These are phyloP conservation scores for Apis cerana DNA, from an alignment of 1,140 invertebrate genomes.

Conservation along the genomic window DNA sequence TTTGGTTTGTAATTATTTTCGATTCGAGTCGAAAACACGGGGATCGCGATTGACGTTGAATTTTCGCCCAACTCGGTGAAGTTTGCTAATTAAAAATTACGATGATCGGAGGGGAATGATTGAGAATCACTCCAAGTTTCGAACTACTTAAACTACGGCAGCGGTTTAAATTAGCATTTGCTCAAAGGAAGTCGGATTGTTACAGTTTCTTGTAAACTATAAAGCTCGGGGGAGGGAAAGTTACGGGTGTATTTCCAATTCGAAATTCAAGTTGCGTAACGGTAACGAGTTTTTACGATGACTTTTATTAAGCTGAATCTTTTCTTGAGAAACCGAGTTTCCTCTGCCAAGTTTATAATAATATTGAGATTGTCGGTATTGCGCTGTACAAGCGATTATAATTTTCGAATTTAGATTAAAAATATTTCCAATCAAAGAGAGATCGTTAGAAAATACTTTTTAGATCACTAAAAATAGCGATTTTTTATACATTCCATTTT, in stretches of 20 bases:
- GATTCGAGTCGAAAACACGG: too few species aligned
- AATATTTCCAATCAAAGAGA: too few species aligned
- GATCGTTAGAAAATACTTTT: too few species aligned
- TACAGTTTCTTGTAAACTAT: constrained; percentile 34
- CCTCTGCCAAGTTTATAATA: not conserved
- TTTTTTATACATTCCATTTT: too few species aligned
- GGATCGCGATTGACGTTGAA: too few species aligned
- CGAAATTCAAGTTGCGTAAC: not conserved
- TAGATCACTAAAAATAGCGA: too few species aligned
- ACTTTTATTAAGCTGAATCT: constrained; percentile 36
- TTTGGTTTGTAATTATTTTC: too few species aligned
- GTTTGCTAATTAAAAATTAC: constrained; percentile 28
- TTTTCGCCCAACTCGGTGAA: not conserved
- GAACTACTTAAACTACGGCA: not conserved
- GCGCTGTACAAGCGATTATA: not conserved
- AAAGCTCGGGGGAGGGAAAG: constrained; percentile 2
- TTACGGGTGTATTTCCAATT: not conserved
- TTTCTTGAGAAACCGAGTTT: not conserved
- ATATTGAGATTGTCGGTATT: not conserved
- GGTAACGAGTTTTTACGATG: constrained; percentile 32
- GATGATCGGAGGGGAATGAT: constrained; percentile 13
- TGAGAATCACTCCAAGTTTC: constrained; percentile 33
- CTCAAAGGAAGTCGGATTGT: constrained; percentile 10
- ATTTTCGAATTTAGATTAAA: too few species aligned
- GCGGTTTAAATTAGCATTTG: constrained; percentile 11